Evolutionary conservation across 1,140 invertebrate genomes (phyloP).

Genomic region (Nephotettix cincticeps): DNA sequence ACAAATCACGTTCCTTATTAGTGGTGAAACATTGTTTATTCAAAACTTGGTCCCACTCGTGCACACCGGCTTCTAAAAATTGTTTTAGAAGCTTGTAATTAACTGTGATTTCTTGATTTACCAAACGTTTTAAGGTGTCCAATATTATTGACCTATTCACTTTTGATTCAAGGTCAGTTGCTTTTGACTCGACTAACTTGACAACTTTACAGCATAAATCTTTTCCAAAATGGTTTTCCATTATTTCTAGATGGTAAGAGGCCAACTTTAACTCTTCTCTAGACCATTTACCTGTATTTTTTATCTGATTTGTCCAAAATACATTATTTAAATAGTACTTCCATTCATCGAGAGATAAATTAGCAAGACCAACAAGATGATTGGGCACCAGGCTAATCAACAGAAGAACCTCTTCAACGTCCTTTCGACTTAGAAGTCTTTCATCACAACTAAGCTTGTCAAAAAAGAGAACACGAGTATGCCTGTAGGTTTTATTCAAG

Average conservation of each 20-base stretch:
- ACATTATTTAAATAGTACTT: neutral
- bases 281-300: neutral
- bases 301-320: neutral
- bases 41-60: neutral
- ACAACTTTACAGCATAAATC: neutral
- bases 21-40: neutral
- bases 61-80: neutral
- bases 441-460: neutral
- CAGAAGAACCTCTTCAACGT: neutral
- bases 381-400: neutral
- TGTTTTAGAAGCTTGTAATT: neutral
- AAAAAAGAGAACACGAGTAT: neutral
- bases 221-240: neutral
- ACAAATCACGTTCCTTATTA: neutral
- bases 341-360: neutral
- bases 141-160: neutral
- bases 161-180: neutral
- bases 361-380: neutral
- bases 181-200: neutral
- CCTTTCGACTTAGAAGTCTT: neutral
- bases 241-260: neutral
- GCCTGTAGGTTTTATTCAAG: neutral
- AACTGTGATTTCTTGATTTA: neutral
- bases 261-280: neutral
- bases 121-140: neutral